Evolutionary conservation across 2,113 vertebrate species (phyloP), one percentile per base, ranked within the genome.

Genomic region (Syngnathus typhle): DNA sequence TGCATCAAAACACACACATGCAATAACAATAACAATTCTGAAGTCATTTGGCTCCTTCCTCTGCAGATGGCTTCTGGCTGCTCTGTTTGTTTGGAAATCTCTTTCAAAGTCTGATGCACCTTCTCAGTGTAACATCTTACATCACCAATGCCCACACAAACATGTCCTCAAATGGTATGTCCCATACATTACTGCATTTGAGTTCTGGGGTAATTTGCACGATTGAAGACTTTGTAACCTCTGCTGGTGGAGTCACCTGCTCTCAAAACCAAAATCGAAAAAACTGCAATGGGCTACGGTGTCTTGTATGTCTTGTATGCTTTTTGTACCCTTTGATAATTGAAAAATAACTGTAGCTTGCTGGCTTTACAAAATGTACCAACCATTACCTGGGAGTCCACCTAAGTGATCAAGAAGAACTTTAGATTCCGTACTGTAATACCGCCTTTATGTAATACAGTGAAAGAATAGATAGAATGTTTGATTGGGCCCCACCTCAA

Each of bases 401-500:
- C 10, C 11, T 32, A 43, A 56, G 12, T 32, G 6, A 56, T 15
- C 23, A 56, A 56, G 4, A 23, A 5, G 23, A 55, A 12, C 27
- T 32, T 32, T 32, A 32, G 27, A 32, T 32, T 32, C 27, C 27
- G 27, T 32, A 32, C 32, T 6, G 12, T 32, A 32, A 80, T 79
- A 66, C 54, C 69, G 83, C 79, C 72, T 69, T 70, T 78, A 79
- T 72, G 76, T 71, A 76, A 67, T 47, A 67, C 70, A 60, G 72
- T 58, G 67, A 65, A 58, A 75, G 65, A 73, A 52, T 65, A 65
- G 75, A 90, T 87, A 91, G 90, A 93, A 92, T 91, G 88, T 88
- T 90, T 85, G 87, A 88, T 93, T 91, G 90, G 92, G 92, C 93
- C 91, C 93, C 89, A 65, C 84, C 89, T 88, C 88, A 82, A 92